A percentile compares a stretch with the other conserved stretches of the same genome.
These are phyloP conservation scores for Penaeus indicus DNA, from an alignment of 1,140 invertebrate species.

Conservation along the genomic window DNA sequence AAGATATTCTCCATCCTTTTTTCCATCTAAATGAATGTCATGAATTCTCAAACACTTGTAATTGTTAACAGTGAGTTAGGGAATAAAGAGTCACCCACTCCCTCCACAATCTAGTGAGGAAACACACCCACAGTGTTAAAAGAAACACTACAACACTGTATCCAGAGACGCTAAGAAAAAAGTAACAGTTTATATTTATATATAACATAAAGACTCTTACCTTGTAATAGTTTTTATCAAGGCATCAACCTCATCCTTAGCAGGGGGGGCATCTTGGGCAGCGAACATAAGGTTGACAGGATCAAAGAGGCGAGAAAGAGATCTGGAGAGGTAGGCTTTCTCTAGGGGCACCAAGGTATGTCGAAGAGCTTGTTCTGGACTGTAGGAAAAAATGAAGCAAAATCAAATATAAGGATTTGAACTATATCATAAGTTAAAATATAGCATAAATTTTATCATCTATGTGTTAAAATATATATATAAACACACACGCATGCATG, in stretches of 20 bases:
- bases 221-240: constrained; percentile 79
- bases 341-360: constrained; percentile 80
- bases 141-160: no score
- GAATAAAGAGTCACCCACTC: no score
- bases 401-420: neutral
- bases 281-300: constrained; percentile 88
- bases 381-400: constrained; percentile 57
- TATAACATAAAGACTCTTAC: constrained; percentile 69
- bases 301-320: constrained; percentile 85
- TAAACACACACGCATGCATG: no score
- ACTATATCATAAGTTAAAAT: neutral
- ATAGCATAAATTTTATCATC: no score
- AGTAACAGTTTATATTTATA: constrained; percentile 5
- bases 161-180: neutral
- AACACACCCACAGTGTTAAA: no score
- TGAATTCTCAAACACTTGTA: no score
- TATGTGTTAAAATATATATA: no score
- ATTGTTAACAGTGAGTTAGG: no score
- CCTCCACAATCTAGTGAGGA: no score
- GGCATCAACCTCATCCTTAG: constrained; percentile 79
- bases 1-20: no score
- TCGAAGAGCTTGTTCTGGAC: constrained; percentile 71
- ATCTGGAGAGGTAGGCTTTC: constrained; percentile 88
- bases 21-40: no score
- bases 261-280: constrained; percentile 74